Evolutionary conservation across 1,140 invertebrate species (phyloP), one percentile per base, ranked within the genome.

Genomic region (Maniola jurtina): DNA sequence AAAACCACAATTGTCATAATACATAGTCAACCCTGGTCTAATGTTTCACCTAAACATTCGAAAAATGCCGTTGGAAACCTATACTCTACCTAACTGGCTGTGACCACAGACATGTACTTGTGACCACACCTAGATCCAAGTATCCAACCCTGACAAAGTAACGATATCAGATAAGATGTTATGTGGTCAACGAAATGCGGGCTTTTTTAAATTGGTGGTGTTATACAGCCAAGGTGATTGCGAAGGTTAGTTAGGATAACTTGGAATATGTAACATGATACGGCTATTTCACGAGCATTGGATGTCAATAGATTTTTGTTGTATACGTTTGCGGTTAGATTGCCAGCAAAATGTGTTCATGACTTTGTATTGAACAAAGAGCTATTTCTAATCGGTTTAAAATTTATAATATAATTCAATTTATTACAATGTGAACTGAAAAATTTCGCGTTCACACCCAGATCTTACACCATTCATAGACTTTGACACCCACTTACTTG

Each of bases 31-130:
- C 68, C 15, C 45, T 57, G 38, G 66, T 52, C 75, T 73, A 76
- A 79, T 48, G 38, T 68, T 69, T 76, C 69, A 80, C 66, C 66
- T 40, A 81, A 80, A 69, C 69, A 88, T 88, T 75, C 81, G 71
- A 88, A 84, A 84, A 80, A 88, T 88, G 85, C 68, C 67, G 78
- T 78, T 68, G 52, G 73, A 77, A 84, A 76, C 57, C 57, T 74
- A 83, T 72, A 77, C 77, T 59, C 66, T 50, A 64, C 73, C 72
- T 81, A 84, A 86, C 86, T 80, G 76, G 83, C 80, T 75, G 72
- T 66, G 15, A 73, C 73, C 73, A 62, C 73, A 76, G 68, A 61
- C 61, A 68, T 72, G 66, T 62, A 66, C 55, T 72, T 66, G 57
- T 58, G 52, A 75, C 73, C 78, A 61, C 76, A 76, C 60, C 55